These are phyloP conservation scores for Notoglanidium macrostoma DNA, from an alignment of 2,797 vertebrate species.

Conservation along the genomic window DNA sequence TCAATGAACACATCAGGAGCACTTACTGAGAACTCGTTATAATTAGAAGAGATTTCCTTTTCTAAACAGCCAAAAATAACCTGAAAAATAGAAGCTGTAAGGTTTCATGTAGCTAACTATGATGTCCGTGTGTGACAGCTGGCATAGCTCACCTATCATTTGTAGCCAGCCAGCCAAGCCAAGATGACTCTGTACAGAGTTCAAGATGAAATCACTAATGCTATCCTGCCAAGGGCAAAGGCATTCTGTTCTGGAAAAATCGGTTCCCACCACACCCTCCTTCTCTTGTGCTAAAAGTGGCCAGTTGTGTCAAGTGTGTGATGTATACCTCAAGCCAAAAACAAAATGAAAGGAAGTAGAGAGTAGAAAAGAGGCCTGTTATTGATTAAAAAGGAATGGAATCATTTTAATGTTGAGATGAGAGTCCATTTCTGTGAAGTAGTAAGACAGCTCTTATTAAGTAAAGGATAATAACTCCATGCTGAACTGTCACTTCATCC, in stretches of 20 bases:
- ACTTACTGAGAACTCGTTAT: not conserved
- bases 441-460: not conserved
- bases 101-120: not conserved
- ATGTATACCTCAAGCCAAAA: constrained; percentile 18
- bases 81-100: not conserved
- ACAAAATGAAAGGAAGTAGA: constrained; percentile 10
- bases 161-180: constrained; percentile 11
- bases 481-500: not conserved
- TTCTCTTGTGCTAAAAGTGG: constrained; percentile 17
- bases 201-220: constrained; percentile 11
- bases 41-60: not conserved
- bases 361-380: not conserved
- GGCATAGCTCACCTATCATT: constrained; percentile 13
- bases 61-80: not conserved
- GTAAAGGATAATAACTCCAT: not conserved
- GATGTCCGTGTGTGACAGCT: not conserved
- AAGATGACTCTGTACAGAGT: constrained; percentile 10
- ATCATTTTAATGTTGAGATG: not conserved
- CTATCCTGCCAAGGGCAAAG: constrained; percentile 21
- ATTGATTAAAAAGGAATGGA: not conserved
- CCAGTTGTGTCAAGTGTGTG: constrained; percentile 16
- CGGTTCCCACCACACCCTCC: constrained; percentile 9
- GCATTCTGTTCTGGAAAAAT: not conserved
- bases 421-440: not conserved
- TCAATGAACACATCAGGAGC: not conserved